These are phyloP conservation scores for Poecilobothrus nobilitatus DNA, from an alignment of 2,888 invertebrate genomes.

Conservation along the genomic window DNA sequence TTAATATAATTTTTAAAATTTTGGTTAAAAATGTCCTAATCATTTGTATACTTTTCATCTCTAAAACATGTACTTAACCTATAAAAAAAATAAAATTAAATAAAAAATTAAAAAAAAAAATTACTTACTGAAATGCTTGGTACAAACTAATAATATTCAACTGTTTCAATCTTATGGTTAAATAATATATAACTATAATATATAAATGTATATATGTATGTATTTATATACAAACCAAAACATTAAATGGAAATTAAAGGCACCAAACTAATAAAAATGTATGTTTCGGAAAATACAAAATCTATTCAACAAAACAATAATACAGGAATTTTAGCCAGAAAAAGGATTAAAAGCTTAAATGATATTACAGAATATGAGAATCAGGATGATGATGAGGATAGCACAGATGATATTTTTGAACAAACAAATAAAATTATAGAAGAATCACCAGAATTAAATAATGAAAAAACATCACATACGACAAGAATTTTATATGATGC, in stretches of 20 bases:
- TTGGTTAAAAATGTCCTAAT: background rate
- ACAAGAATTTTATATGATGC: constrained; percentile 36
- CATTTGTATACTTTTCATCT: constrained; percentile 1
- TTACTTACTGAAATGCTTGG: background rate
- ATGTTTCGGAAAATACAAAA: background rate
- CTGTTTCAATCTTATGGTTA: background rate
- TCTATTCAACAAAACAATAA: background rate
- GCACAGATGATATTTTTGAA: background rate
- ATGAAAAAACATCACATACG: background rate
- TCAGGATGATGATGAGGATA: background rate
- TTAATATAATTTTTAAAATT: background rate
- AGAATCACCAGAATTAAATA: background rate
- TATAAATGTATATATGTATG: too few relatives aligned
- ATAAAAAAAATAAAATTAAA: background rate
- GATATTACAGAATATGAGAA: background rate
- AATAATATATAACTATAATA: too few relatives aligned
- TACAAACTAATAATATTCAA: background rate
- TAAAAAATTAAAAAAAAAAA: background rate
- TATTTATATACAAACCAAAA: too few relatives aligned
- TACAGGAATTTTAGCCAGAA: background rate
- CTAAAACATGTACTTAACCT: background rate
- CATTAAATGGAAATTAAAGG: background rate
- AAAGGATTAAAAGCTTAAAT: constrained; percentile 1
- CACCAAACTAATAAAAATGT: background rate
- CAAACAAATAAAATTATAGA: background rate